Evolutionary conservation across 1,140 invertebrate species (phyloP).

Genomic region (Lepidurus couesii): DNA sequence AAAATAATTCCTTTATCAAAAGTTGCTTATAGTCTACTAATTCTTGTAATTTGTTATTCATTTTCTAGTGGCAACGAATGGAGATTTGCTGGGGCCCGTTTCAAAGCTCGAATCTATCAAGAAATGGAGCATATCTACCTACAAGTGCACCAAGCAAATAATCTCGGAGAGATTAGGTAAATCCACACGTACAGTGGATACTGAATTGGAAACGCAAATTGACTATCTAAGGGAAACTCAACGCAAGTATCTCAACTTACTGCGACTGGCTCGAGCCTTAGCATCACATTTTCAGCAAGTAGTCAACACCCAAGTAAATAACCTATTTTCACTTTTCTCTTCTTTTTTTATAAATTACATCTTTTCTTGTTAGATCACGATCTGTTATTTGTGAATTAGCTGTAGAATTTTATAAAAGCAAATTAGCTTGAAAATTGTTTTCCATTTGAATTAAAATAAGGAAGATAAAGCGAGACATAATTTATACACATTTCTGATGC

Average conservation of each 20-base stretch:
- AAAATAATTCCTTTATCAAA: too few species aligned
- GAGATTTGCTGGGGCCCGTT: slow-evolving; percentile 1
- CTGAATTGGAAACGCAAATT: slow-evolving; percentile 86
- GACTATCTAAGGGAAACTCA: slow-evolving; percentile 88
- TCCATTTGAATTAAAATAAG: background rate
- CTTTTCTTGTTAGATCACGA: slow-evolving; percentile 24
- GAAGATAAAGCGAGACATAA: too few species aligned
- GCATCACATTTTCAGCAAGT: slow-evolving; percentile 84
- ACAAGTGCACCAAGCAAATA: slow-evolving; percentile 91
- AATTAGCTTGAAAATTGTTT: background rate
- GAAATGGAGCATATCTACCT: slow-evolving; percentile 94
- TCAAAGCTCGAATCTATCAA: slow-evolving; percentile 83
- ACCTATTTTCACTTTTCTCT: background rate
- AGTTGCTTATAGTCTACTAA: background rate
- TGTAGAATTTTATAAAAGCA: background rate
- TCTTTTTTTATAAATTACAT: background rate
- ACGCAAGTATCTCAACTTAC: slow-evolving; percentile 81
- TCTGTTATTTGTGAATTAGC: background rate
- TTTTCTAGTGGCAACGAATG: background rate
- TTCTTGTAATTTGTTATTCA: background rate
- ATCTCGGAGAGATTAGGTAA: slow-evolving; percentile 93
- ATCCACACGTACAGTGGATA: slow-evolving; percentile 81
- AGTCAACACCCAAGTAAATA: slow-evolving; percentile 67
- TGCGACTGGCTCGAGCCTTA: slow-evolving; percentile 74
- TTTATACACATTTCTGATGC: background rate